These are phyloP conservation scores for Meloidogyne floridensis DNA, from an alignment of 1,140 invertebrate species.

Conservation along the genomic window DNA sequence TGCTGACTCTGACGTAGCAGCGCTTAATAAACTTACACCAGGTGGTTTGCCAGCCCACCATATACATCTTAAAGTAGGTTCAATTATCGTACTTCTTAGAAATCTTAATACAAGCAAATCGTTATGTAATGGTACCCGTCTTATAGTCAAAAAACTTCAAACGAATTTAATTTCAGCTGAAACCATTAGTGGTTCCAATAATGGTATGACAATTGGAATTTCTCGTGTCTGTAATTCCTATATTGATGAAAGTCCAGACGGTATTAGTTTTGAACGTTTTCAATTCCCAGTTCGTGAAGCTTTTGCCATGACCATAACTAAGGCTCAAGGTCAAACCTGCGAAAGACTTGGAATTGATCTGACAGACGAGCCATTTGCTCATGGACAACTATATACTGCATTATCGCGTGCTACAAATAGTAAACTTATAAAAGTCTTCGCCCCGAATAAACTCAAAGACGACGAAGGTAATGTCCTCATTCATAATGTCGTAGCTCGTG, in stretches of 20 bases:
- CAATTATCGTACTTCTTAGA: background rate
- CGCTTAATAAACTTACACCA: background rate
- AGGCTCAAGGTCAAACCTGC: background rate
- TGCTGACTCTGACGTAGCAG: background rate
- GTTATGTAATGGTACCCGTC: background rate
- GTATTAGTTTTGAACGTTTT: conserved; percentile 10
- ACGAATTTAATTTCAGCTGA: background rate
- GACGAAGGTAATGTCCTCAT: too few species aligned
- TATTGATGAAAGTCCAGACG: background rate
- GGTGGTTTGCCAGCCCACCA: background rate
- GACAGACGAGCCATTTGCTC: background rate
- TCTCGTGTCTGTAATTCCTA: background rate
- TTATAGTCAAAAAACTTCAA: background rate
- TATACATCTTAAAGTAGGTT: background rate
- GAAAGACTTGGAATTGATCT: background rate
- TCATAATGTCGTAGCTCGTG: too few species aligned
- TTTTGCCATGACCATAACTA: conserved; percentile 5
- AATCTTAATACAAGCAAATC: background rate
- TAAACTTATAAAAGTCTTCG: background rate
- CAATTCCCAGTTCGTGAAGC: conserved; percentile 6
- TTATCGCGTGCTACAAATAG: conserved; percentile 16
- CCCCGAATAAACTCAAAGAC: background rate
- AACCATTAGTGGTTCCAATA: background rate
- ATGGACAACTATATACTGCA: conserved; percentile 24
- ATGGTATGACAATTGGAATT: background rate